Evolutionary conservation across 2,888 invertebrate genomes (phyloP), one percentile per base, ranked within the genome.

Genomic region (Sialis fuliginosa): DNA sequence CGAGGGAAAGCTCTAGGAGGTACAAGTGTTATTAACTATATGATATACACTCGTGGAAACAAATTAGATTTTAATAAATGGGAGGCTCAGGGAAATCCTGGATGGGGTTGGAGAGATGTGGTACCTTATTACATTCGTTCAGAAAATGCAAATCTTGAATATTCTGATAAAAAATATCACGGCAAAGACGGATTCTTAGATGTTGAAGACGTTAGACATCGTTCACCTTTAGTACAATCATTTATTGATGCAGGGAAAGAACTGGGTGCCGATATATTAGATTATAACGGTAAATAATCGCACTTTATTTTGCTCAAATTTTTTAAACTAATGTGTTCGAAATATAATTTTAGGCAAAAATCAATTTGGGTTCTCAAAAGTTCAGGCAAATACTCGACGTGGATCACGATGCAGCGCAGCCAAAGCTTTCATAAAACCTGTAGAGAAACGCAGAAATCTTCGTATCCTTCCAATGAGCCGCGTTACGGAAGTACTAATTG

Each of bases 1-100:
- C 58, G 70, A 32, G 77, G 77, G 0, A 70, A 70, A 54, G 74
- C 70, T 4, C 54, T 75, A 52, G 79, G 79, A 1, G 78, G 78
- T 0, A 55, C 58, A 34, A 56, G 58, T 5, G 50, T 61, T 6
- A 61, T 62, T 43, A 62, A 64, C 52, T 62, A 61, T 52, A 75
- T 77, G 76, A 70, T 71, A 54, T 73, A 75, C 58, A 66, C 71
- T 1, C 60, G 77, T 44, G 77, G 77, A 0, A 72, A 77, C 57
- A 72, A 71, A 2, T 63, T 67, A 6, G 84, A 88, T 57, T 88
- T 81, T 64, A 79, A 88, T 56, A 65, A 70, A 61, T 88, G 77
- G 77, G 71, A 67, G 39, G 60, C 57, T 6, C 56, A 65, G 46
- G 76, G 74, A 6, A 71, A 71, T 51, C 60, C 63, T 5, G 76